These are phyloP conservation scores for Tribolium castaneum DNA, from an alignment of 1,140 invertebrate genomes.

Conservation along the genomic window DNA sequence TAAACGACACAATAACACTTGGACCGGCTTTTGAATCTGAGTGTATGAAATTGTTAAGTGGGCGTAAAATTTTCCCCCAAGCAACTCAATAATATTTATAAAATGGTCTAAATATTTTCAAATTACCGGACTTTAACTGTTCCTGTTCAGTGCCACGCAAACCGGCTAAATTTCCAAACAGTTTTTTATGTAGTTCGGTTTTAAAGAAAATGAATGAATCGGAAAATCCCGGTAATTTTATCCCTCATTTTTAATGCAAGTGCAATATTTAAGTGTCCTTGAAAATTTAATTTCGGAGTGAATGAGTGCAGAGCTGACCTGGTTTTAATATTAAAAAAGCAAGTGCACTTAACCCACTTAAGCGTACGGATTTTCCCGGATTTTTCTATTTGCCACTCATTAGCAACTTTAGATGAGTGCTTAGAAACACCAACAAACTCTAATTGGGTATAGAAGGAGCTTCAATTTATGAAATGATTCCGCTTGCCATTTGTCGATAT, in stretches of 20 bases:
- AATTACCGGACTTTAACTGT: neutral
- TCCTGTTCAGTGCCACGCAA: neutral
- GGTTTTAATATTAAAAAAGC: neutral
- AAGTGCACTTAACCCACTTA: neutral
- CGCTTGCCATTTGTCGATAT: no score
- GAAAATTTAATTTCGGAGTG: neutral
- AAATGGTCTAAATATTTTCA: slow-evolving; percentile 5
- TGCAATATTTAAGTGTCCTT: neutral
- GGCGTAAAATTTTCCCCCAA: neutral
- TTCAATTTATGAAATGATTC: no score
- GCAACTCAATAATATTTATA: neutral
- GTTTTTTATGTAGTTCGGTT: neutral
- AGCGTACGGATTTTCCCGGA: neutral
- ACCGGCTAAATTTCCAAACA: neutral
- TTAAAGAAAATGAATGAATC: no score
- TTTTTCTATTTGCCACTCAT: neutral
- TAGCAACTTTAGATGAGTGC: neutral
- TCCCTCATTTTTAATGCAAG: neutral
- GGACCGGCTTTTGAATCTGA: no score
- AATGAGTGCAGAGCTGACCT: neutral
- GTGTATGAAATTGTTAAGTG: no score
- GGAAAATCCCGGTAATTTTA: neutral
- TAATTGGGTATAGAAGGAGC: no score
- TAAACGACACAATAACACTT: no score
- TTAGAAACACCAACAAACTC: neutral